Base-by-base conservation (phyloP, 2,888 invertebrate genomes). In the Clitarchus hookeri region DNA sequence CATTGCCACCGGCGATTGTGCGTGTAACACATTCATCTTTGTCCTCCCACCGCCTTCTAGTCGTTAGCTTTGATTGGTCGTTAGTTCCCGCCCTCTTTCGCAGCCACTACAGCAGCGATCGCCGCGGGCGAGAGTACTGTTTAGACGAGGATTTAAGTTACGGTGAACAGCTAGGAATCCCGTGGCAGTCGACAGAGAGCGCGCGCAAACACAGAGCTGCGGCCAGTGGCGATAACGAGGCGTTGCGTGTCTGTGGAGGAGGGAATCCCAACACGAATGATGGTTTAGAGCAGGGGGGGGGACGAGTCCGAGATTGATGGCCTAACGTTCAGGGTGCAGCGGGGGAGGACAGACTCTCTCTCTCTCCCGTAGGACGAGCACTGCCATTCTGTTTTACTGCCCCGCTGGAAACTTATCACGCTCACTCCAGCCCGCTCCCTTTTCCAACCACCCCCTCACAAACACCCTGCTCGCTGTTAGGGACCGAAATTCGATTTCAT, bases 381-480 rank as follows among this genome's bases (percentile, higher is more conserved):
- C 65, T 65, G 65, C 65, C 65, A n/a, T 65, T 65, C 65, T 65
- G 65, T 65, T 65, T 65, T 65, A 65, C 65, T 65, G 65, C 65
- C 65, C 65, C n/a, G 65, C 23, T 65, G 65, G 65, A 65, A 65
- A 65, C 65, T 65, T 65, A 65, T 65, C 65, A 65, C 65, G 65
- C 65, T 23, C 19, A 23, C 65, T 65, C 65, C n/a, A 53, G 23
- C 65, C 65, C 19, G 16, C 65, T n/a, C 65, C 65, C 65, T 65
- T 23, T 65, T 23, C 65, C 65, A 16, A 48, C 48, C 48, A 16
- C 48, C 65, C 65, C 8, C 23, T 65, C 19, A 23, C 65, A 23
- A 23, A 11, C 53, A 19, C 19, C 12, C 53, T 8, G 53, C 65
- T 65, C n/a, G 8, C 65, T 65, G 65, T 65, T 65, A 65, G 65